Base-by-base conservation (phyloP, 2,797 vertebrate genomes). In the Etheostoma perlongum region DNA sequence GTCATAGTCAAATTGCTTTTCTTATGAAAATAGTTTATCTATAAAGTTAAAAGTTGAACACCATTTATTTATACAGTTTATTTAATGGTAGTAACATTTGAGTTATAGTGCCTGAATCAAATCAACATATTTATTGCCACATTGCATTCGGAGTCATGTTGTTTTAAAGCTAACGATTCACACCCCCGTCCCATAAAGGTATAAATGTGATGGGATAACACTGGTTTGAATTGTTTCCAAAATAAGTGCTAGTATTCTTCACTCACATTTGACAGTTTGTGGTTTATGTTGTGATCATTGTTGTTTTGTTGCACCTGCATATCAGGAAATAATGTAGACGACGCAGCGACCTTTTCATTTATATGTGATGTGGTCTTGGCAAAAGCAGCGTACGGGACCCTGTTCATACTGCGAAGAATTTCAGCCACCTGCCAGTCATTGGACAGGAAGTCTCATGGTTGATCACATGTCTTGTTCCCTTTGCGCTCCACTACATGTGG, bases 201-300 rank as follows among this genome's bases (percentile, higher is more conserved):
- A 23, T 0, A 4, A 6, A 27, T 16, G 16, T n/a, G 9, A 10
- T 2, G 12, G 16, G n/a, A 19, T 19, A 21, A 14, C 40, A 11
- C 8, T 30, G 25, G 25, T 48, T 30, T 60, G 44, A 74, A 54
- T 58, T 19, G 15, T 64, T 46, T 58, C 21, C 53, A 42, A 30
- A 3, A 23, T 21, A n/a, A 0, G 11, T 21, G 48, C 19, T 36
- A 51, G 61, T 27, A 16, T 30, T 73, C n/a, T 68, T 42, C 3
- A 3, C 33, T 76, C 42, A 27, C 57, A 53, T 81, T 78, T 88
- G 89, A 74, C 93, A 85, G 92, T 95, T 95, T 93, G 94, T 91
- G 93, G 94, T 91, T 93, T 73, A 25, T 85, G 76, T 84, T 70
- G 78, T 82, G 62, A 83, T 82, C 77, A 10, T 15, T 88, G 81